These are phyloP conservation scores for Ceratosolen fusciceps DNA, from an alignment of 1,140 invertebrate species.

Conservation along the genomic window DNA sequence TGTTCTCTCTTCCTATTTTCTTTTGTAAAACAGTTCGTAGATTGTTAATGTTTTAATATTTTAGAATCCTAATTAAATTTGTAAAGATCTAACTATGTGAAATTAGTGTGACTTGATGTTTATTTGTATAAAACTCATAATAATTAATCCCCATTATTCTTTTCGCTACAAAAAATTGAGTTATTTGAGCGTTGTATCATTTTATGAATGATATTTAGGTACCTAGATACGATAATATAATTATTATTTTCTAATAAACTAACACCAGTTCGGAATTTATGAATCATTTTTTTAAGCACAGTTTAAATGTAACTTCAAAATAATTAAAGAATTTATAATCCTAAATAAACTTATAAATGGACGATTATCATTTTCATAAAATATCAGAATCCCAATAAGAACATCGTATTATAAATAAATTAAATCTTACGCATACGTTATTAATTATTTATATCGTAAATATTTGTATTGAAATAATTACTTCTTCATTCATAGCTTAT, in stretches of 20 bases:
- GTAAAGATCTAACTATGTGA: neutral
- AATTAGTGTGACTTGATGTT: neutral
- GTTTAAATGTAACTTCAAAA: neutral
- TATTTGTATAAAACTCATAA: neutral
- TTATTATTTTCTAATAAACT: neutral
- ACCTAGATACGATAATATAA: neutral
- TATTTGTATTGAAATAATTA: neutral
- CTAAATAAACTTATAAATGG: neutral
- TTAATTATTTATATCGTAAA: neutral
- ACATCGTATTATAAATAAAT: neutral
- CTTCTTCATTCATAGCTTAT: neutral
- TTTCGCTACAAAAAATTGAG: neutral
- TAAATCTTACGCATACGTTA: neutral
- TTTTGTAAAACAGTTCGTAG: neutral
- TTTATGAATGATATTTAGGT: neutral
- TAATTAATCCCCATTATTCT: neutral
- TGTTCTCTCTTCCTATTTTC: no score
- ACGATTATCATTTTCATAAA: neutral
- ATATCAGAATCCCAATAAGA: neutral
- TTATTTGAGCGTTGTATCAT: neutral
- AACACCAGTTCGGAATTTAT: neutral
- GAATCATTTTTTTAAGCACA: neutral
- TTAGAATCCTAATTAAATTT: neutral
- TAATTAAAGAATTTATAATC: neutral
- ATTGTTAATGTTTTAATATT: slow-evolving; percentile 3